These are phyloP conservation scores for Epizoanthus scotinus DNA, from an alignment of 92 coral and sea anemone genomes.

Conservation along the genomic window DNA sequence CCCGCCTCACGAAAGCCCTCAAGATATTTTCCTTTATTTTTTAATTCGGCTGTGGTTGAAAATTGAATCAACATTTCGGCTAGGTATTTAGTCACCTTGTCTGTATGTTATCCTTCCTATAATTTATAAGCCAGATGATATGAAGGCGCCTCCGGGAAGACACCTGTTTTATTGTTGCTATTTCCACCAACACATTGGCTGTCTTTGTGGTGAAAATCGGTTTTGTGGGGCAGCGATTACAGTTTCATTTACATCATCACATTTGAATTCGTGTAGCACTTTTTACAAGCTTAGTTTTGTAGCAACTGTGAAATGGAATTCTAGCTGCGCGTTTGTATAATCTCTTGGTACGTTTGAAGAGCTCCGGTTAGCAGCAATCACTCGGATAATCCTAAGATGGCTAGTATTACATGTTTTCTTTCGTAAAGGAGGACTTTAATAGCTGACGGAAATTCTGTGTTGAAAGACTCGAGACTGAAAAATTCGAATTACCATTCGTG, in stretches of 20 bases:
- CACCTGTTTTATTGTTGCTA: slow-evolving; percentile 28
- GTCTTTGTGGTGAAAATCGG: slow-evolving; percentile 29
- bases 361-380: slow-evolving; percentile 37
- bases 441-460: slow-evolving; percentile 34
- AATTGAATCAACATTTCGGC: slow-evolving; percentile 32
- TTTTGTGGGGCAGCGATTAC: not conserved
- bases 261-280: no score
- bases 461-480: not conserved
- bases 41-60: slow-evolving; percentile 41
- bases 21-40: slow-evolving; percentile 27
- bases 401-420: slow-evolving; percentile 28
- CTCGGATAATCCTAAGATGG: slow-evolving; percentile 7
- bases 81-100: slow-evolving; percentile 40
- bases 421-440: slow-evolving; percentile 12
- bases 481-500: slow-evolving; percentile 8
- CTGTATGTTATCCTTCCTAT: slow-evolving; percentile 22
- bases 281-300: no score
- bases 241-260: not conserved
- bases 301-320: no score
- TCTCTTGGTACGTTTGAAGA: slow-evolving; percentile 13
- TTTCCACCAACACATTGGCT: not conserved
- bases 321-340: not conserved
- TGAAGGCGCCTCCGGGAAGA: not conserved
- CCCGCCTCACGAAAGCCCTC: slow-evolving; percentile 32
- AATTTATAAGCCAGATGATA: slow-evolving; percentile 13